Conservation (phyloP, 2,888 invertebrate species). For the Xanthorhoe designata region DNA sequence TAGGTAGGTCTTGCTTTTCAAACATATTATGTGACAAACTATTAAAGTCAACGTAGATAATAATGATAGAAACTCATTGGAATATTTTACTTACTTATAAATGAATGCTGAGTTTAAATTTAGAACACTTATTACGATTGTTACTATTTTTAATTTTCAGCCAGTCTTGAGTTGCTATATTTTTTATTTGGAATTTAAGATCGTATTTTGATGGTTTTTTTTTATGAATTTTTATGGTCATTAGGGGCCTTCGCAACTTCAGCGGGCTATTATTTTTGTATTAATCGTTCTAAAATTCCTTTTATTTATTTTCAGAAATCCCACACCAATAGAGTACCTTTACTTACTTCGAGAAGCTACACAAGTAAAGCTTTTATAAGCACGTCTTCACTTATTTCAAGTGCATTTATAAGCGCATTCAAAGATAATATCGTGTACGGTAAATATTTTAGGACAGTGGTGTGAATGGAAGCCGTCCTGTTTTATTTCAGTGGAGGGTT, state of each 20-base stretch:
- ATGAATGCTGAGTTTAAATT: not conserved
- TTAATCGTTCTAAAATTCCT: too few relatives aligned
- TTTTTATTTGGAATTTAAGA: not conserved
- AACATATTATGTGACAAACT: not conserved
- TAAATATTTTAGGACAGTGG: conserved; percentile 77
- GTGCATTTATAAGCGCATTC: conserved; percentile 20
- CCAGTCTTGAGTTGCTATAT: not conserved
- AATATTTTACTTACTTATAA: not conserved
- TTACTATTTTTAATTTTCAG: not conserved
- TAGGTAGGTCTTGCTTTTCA: conserved; percentile 31
- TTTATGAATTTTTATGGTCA: not conserved
- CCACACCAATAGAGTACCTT: not conserved
- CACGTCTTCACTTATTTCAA: conserved; percentile 1
- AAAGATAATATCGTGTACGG: conserved; percentile 39
- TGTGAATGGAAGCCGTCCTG: conserved; percentile 74
- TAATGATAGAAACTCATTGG: not conserved
- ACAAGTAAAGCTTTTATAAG: not conserved
- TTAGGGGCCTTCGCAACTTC: not conserved
- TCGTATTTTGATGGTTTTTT: not conserved
- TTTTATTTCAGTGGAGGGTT: conserved; percentile 65
- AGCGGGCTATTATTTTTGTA: too few relatives aligned
- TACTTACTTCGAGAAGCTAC: not conserved
- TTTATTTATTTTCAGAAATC: not conserved
- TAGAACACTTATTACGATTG: not conserved
- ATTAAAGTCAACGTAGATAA: not conserved